A percentile compares a stretch with the other conserved stretches of the same genome.
phyloP scores from a whole-genome alignment of 37 sponge, comb jelly and placozoan genomes.

The Aplysina aerophoba region DNA sequence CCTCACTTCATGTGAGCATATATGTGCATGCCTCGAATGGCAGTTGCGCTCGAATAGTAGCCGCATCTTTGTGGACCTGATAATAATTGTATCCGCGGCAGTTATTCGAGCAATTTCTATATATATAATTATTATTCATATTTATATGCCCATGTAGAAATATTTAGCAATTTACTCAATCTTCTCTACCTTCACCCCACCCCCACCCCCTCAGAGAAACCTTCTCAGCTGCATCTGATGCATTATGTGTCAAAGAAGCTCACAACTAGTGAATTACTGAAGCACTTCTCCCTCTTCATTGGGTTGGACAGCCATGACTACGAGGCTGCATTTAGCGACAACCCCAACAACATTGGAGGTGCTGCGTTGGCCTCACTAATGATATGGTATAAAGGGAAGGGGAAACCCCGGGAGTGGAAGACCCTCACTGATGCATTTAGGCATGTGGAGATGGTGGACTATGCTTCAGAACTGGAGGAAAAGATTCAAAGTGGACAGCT shows the following conservation, averaged over 20 bases:
- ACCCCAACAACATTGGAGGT: neutral
- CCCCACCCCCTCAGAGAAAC: neutral
- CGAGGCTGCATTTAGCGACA: neutral
- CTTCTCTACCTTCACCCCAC: neutral
- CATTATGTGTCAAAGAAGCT: constrained; percentile 21
- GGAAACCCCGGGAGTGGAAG: constrained; percentile 16
- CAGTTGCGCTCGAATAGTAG: too few relatives aligned
- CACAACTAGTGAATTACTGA: neutral
- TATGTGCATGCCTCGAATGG: too few relatives aligned
- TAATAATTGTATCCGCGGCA: too few relatives aligned
- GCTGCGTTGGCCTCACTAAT: neutral
- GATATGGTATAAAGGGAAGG: constrained; percentile 7
- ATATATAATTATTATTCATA: too few relatives aligned
- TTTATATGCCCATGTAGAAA: neutral
- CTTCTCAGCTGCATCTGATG: neutral
- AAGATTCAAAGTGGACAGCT: neutral
- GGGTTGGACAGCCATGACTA: neutral
- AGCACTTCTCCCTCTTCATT: neutral
- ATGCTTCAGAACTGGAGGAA: constrained; percentile 9
- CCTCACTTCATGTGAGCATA: too few relatives aligned
- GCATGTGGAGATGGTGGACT: neutral
- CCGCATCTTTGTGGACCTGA: too few relatives aligned
- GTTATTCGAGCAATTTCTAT: too few relatives aligned
- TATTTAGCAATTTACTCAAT: neutral
- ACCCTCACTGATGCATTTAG: neutral